Base-by-base conservation (phyloP, 2,888 invertebrate genomes). In the Metellina segmentata region DNA sequence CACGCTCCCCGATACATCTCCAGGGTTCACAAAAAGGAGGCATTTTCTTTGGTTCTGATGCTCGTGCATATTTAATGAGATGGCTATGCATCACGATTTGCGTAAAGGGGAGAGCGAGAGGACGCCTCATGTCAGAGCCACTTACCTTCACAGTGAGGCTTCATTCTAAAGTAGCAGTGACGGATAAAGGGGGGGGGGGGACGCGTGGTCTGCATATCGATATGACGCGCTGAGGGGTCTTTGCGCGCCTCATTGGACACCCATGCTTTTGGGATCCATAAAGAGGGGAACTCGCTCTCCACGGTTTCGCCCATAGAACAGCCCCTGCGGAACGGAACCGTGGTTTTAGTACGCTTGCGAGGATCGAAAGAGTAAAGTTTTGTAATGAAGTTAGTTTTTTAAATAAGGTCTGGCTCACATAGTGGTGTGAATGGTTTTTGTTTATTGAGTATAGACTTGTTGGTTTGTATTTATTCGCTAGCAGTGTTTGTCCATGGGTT, bases 31-130 rank as follows among this genome's bases (percentile, higher is more conserved):
- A 48, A 34, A 51, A 78, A 52, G 61, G 13, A 16, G 61, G 61
- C 61, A 61, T 61, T 77, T 77, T 16, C 49, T 13, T 34, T 52
- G 51, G 49, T 74, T 75, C 20, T 52, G 48, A 72, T 8, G 34
- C 83, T 91, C 52, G 51, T 91, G 91, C 87, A 91, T 91, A 87
- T 83, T 87, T 91, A 91, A 91, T 87, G 91, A 52, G 74, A 52
- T 13, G 70, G 19, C 19, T 71, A 90, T 85, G 85, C 78, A 83
- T 75, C 79, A 69, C 90, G 79, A 90, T 85, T 90, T 90, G 85
- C 85, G 71, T 85, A 85, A 51, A 81, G 81, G 74, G 53, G 88
- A 48, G 81, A 34, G 48, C 72, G 19, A 9, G 85, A 48, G 70
- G 51, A 52, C 13, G 11, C 77, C 49, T 51, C 83, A 74, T 81